Percentiles rank a stretch among this genome's conserved stretches.
These are phyloP conservation scores for Taphrorychus bicolor DNA, from an alignment of 2,888 invertebrate species.

Conservation along the genomic window DNA sequence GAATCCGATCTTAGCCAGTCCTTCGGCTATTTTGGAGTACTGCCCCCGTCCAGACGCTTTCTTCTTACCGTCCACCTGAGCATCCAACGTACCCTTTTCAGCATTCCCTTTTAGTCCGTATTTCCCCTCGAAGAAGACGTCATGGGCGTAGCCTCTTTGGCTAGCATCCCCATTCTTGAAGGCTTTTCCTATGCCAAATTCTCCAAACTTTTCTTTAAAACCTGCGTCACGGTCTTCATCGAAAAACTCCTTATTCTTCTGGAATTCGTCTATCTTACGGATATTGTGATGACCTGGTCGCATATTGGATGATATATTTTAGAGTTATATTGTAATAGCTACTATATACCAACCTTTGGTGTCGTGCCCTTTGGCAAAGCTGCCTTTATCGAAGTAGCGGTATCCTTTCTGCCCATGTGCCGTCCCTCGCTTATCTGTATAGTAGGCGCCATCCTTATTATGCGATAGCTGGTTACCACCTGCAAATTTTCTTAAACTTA, in stretches of 20 bases:
- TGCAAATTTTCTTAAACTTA: background rate
- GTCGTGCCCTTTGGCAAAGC: constrained; percentile 80
- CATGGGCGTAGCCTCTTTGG: constrained; percentile 39
- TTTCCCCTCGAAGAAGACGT: constrained; percentile 49
- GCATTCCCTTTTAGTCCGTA: constrained; percentile 77
- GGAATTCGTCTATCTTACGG: constrained; percentile 81
- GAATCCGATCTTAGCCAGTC: constrained; percentile 56
- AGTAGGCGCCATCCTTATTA: constrained; percentile 71
- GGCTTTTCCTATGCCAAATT: constrained; percentile 63
- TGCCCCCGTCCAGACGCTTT: constrained; percentile 65
- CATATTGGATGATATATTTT: background rate
- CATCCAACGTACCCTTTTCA: constrained; percentile 76
- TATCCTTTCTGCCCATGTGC: constrained; percentile 66
- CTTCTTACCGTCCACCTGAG: constrained; percentile 77
- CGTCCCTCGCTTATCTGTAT: constrained; percentile 69
- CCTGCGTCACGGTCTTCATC: constrained; percentile 81
- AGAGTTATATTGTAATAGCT: background rate
- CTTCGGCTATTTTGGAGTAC: constrained; percentile 38
- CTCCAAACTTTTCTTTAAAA: constrained; percentile 78
- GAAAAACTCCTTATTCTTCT: constrained; percentile 82
- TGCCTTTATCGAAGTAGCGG: constrained; percentile 71
- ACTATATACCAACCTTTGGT: constrained; percentile 66
- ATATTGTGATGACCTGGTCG: constrained; percentile 77
- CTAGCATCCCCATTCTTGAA: constrained; percentile 33
- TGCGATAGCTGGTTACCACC: constrained; percentile 64